phyloP scores from a whole-genome alignment of 2,113 vertebrate species.

The Hypomesus transpacificus region DNA sequence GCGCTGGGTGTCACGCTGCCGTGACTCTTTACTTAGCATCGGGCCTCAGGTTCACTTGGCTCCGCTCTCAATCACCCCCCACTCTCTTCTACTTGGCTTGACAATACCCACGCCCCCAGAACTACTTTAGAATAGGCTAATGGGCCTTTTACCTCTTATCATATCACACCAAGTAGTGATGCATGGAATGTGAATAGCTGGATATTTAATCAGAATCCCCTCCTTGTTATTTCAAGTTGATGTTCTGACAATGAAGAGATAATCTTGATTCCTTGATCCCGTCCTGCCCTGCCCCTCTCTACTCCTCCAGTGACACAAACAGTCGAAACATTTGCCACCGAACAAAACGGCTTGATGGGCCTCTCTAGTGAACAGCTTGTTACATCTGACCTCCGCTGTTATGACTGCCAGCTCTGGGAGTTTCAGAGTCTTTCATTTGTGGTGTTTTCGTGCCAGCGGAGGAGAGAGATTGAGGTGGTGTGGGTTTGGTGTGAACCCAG shows the following conservation, averaged over 20 bases:
- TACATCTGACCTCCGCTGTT: not conserved
- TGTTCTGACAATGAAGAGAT: no score
- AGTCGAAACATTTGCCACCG: not conserved
- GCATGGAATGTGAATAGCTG: no score
- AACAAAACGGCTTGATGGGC: not conserved
- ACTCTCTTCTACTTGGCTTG: no score
- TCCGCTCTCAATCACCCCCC: not conserved
- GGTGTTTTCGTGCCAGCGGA: not conserved
- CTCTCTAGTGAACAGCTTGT: conserved; percentile 5
- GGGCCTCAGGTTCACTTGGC: not conserved
- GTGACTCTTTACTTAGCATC: conserved; percentile 3
- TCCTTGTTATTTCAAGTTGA: no score
- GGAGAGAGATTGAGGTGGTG: not conserved
- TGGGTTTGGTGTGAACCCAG: not conserved
- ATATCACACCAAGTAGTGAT: no score
- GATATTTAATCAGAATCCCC: no score
- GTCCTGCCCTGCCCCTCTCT: no score
- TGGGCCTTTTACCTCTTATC: not conserved
- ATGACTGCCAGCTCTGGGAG: not conserved
- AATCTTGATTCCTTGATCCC: no score
- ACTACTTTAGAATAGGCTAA: not conserved
- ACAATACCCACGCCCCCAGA: no score
- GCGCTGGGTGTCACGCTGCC: not conserved
- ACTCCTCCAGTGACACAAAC: no score
- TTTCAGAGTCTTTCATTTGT: not conserved